phyloP scores from a whole-genome alignment of 2,888 invertebrate species.

The Eudasyphora cyanicolor region DNA sequence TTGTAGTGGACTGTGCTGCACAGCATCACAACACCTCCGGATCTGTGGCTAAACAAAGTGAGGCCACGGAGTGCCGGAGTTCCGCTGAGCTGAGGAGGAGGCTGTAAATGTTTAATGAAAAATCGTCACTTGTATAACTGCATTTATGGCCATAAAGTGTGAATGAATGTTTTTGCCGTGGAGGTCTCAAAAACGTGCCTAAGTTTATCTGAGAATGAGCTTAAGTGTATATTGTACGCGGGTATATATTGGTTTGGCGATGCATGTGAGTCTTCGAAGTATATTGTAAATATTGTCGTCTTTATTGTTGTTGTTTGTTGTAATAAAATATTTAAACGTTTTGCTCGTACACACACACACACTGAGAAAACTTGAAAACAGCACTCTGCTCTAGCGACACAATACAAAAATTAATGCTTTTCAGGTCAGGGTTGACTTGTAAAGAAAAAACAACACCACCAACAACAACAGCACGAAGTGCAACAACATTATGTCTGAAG shows the following conservation, averaged over 20 bases:
- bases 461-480: neutral
- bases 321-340: slow-evolving; percentile 37
- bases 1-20: neutral
- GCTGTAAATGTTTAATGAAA: slow-evolving; percentile 28
- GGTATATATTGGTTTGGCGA: slow-evolving; percentile 10
- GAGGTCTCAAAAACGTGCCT: neutral
- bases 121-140: slow-evolving; percentile 62
- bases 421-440: slow-evolving; percentile 65
- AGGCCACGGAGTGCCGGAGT: neutral
- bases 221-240: neutral
- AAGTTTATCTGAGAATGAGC: neutral
- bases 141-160: slow-evolving; percentile 41
- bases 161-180: neutral
- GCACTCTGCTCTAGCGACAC: neutral
- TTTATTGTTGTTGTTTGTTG: slow-evolving; percentile 2
- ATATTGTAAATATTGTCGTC: slow-evolving; percentile 22
- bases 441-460: slow-evolving; percentile 34
- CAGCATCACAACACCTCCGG: neutral
- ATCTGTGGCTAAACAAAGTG: neutral
- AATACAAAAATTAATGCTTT: slow-evolving; percentile 56
- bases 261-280: neutral
- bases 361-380: slow-evolving; percentile 5
- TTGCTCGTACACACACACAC: neutral
- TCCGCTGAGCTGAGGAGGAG: neutral
- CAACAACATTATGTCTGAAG: neutral